These are phyloP conservation scores for Araneus ventricosus DNA, from an alignment of 1,140 invertebrate genomes.

Conservation along the genomic window DNA sequence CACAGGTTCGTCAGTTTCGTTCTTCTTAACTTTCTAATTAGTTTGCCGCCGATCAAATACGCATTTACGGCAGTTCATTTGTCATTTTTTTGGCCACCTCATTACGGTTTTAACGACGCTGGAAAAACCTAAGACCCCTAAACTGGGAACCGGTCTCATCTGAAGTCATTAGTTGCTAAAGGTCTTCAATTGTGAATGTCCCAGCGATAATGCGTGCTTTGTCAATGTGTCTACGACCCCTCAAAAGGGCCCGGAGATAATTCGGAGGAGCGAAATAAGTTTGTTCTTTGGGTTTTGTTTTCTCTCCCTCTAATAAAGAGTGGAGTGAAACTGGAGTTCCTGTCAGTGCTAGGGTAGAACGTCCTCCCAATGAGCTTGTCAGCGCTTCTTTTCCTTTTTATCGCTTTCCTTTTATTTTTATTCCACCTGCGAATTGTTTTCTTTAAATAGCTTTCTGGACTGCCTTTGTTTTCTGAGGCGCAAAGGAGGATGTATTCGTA, in stretches of 20 bases:
- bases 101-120: background rate
- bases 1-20: background rate
- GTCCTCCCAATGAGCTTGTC: slow-evolving; percentile 28
- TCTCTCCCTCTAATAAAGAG: slow-evolving; percentile 21
- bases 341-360: background rate
- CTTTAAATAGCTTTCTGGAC: slow-evolving; percentile 25
- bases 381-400: background rate
- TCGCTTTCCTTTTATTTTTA: slow-evolving; percentile 19
- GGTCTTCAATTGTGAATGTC: background rate
- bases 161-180: background rate
- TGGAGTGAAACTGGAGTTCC: slow-evolving; percentile 4
- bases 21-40: background rate
- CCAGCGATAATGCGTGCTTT: background rate
- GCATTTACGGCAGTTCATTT: background rate
- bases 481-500: background rate
- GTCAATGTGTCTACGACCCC: slow-evolving; percentile 22
- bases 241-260: background rate
- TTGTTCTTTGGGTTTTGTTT: slow-evolving; percentile 26
- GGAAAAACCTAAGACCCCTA: background rate
- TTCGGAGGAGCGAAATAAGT: slow-evolving; percentile 13
- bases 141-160: background rate
- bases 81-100: background rate
- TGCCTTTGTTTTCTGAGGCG: slow-evolving; percentile 9
- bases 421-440: slow-evolving; percentile 20
- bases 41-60: slow-evolving; percentile 5